Conservation (phyloP, 2,797 vertebrate species). For the Pogoniulus pusillus region DNA sequence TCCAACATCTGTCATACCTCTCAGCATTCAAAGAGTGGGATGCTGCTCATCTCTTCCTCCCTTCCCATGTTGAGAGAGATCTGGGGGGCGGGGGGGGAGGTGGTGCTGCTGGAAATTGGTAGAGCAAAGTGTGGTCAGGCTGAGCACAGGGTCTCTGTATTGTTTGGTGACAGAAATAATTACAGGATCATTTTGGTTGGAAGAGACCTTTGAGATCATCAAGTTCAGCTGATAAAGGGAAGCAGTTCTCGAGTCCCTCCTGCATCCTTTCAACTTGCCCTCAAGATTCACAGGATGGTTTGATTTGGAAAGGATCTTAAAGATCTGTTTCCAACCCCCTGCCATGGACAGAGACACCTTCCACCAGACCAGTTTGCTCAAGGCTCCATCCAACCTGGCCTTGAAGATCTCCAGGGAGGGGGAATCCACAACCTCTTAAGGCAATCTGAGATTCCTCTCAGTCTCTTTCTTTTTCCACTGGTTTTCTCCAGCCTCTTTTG, state of each 20-base stretch:
- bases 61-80: background rate
- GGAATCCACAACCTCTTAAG: too few species aligned
- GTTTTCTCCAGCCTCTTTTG: background rate
- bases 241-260: background rate
- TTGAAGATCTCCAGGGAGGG: too few species aligned
- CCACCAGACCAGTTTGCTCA: too few species aligned
- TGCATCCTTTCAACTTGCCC: too few species aligned
- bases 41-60: background rate
- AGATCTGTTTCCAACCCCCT: too few species aligned
- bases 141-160: background rate
- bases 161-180: background rate
- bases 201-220: too few species aligned
- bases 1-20: background rate
- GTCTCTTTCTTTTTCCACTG: background rate
- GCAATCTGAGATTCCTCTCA: too few species aligned
- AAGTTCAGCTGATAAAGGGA: background rate
- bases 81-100: background rate
- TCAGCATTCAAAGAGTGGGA: background rate
- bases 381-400: too few species aligned
- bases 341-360: too few species aligned
- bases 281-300: too few species aligned
- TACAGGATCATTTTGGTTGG: too few species aligned
- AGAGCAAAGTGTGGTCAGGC: background rate
- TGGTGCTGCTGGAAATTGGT: background rate
- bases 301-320: too few species aligned